A percentile compares a stretch with the other conserved stretches of the same genome.
Conservation (phyloP, 2,888 invertebrate species). For the Phengaris alcon region DNA sequence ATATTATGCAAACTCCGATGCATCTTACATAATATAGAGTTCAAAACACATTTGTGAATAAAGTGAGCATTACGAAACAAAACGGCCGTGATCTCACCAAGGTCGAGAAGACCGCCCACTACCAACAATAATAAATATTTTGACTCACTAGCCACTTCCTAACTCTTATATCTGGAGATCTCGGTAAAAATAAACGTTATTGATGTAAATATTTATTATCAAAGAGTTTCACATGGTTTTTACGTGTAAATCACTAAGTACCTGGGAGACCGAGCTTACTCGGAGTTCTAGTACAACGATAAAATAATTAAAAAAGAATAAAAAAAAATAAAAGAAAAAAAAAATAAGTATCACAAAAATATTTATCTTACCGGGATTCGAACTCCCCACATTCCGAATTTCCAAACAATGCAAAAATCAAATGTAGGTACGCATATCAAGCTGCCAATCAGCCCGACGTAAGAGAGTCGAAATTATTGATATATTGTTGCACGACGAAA, state of each 20-base stretch:
- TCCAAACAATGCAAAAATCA: no score
- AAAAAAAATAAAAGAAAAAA: no score
- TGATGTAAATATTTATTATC: conserved; percentile 14
- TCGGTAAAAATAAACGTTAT: conserved; percentile 38
- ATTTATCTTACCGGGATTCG: no score
- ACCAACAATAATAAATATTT: conserved; percentile 53
- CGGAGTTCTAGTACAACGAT: no score
- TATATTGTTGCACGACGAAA: no score
- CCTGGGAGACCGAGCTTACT: no score
- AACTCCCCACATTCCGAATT: no score
- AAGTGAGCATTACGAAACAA: conserved; percentile 51
- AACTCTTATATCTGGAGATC: conserved; percentile 45
- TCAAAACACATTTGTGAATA: conserved; percentile 45
- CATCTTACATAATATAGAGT: conserved; percentile 40
- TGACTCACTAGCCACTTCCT: conserved; percentile 61
- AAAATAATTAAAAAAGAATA: no score
- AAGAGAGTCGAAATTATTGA: no score
- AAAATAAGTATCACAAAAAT: no score
- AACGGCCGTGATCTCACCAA: conserved; percentile 55
- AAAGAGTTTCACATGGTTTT: not conserved
- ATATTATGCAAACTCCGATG: not conserved
- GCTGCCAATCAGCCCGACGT: no score
- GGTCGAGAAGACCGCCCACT: conserved; percentile 57
- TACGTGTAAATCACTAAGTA: not conserved
- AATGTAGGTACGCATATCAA: no score